Conservation (phyloP, 1,140 invertebrate genomes). For the Platorchestia sp. region DNA sequence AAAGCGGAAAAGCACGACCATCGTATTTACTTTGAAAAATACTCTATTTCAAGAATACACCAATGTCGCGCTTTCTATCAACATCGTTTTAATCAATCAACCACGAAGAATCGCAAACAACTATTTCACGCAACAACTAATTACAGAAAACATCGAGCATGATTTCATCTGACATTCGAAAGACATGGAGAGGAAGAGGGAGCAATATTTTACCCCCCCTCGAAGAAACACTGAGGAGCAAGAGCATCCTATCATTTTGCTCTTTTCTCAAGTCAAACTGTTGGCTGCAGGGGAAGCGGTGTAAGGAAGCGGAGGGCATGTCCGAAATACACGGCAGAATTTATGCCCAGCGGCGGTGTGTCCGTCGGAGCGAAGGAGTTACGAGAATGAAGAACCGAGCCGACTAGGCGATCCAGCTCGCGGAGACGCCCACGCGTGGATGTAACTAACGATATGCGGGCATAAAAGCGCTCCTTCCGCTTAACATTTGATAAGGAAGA, state of each 20-base stretch:
- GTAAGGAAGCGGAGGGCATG: conserved; percentile 6
- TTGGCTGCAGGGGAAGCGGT: background rate
- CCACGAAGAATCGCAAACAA: background rate
- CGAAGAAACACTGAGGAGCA: conserved; percentile 22
- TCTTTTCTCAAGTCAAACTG: background rate
- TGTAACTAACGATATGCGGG: conserved; percentile 1
- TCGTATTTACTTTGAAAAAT: too few species aligned
- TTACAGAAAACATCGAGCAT: background rate
- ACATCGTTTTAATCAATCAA: background rate
- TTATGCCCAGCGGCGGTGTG: background rate
- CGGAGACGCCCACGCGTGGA: background rate
- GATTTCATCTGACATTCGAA: background rate
- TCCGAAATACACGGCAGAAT: background rate
- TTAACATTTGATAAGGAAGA: background rate
- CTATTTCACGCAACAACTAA: background rate
- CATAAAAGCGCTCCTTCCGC: background rate
- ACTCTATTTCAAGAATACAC: background rate
- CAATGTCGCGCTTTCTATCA: background rate
- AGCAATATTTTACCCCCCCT: background rate
- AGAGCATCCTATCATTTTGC: conserved; percentile 1
- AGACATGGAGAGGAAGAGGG: background rate
- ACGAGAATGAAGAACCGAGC: background rate
- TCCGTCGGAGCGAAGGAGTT: conserved; percentile 14
- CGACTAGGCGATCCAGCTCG: background rate
- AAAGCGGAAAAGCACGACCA: too few species aligned